These are phyloP conservation scores for Lamellibrachia luymesi DNA, from an alignment of 1,140 invertebrate species.

Conservation along the genomic window DNA sequence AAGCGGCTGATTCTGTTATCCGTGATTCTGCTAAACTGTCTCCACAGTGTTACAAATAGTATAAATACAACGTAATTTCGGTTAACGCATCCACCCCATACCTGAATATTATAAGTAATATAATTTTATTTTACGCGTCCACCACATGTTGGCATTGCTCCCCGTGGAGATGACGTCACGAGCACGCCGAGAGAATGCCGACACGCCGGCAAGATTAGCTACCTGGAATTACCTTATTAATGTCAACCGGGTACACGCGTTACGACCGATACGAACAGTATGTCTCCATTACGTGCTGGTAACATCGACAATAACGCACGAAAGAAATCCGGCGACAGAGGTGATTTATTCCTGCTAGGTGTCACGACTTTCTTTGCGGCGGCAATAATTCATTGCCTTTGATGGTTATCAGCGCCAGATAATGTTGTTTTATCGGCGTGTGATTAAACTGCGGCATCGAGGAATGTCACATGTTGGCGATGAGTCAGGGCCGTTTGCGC, in stretches of 20 bases:
- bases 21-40: too few relatives aligned
- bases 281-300: neutral
- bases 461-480: neutral
- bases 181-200: neutral
- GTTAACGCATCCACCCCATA: too few relatives aligned
- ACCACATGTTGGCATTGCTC: too few relatives aligned
- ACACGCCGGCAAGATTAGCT: neutral
- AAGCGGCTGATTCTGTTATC: too few relatives aligned
- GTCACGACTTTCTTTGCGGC: neutral
- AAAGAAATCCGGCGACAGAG: neutral
- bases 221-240: neutral
- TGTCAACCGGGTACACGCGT: neutral
- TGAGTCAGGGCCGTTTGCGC: neutral
- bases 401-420: neutral
- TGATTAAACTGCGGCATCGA: neutral
- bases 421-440: neutral
- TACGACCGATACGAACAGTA: neutral
- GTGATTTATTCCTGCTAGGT: neutral
- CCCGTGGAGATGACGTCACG: neutral
- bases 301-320: neutral
- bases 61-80: too few relatives aligned
- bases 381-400: neutral
- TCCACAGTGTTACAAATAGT: too few relatives aligned
- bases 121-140: too few relatives aligned
- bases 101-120: too few relatives aligned